phyloP scores from a whole-genome alignment of 2,888 invertebrate genomes.

The Thalpophila matura region DNA sequence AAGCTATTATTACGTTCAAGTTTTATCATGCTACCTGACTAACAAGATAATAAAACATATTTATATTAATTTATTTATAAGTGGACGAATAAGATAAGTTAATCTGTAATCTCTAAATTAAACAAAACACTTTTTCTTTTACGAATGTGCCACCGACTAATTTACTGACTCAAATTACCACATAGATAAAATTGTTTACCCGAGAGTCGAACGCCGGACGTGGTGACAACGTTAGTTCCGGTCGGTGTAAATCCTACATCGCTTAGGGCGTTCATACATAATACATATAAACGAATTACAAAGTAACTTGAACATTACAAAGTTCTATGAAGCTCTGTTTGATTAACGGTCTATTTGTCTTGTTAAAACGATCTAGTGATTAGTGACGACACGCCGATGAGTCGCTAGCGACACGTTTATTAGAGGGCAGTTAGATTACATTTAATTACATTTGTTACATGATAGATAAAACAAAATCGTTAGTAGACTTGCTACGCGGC shows the following conservation, averaged over 20 bases:
- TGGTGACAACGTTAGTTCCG: neutral
- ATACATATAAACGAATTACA: neutral
- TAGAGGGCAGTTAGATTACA: neutral
- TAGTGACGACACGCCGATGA: neutral
- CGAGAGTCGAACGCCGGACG: neutral
- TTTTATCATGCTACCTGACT: no score
- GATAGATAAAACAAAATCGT: neutral
- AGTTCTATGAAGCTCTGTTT: constrained; percentile 4
- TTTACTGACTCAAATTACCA: neutral
- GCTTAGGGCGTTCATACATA: neutral
- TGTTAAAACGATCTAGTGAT: neutral
- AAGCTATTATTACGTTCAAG: no score
- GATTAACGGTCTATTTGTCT: constrained; percentile 24
- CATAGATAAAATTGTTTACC: neutral
- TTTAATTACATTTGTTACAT: neutral
- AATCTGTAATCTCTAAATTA: no score
- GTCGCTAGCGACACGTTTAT: neutral
- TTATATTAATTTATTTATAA: no score
- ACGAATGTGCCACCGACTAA: neutral
- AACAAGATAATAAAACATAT: no score
- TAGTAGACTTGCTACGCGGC: constrained; percentile 16
- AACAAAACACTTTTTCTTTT: neutral
- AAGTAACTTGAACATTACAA: neutral
- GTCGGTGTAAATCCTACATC: neutral
- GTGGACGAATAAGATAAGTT: no score